phyloP scores from a whole-genome alignment of 1,140 invertebrate genomes.

The Oscheius sp. region DNA sequence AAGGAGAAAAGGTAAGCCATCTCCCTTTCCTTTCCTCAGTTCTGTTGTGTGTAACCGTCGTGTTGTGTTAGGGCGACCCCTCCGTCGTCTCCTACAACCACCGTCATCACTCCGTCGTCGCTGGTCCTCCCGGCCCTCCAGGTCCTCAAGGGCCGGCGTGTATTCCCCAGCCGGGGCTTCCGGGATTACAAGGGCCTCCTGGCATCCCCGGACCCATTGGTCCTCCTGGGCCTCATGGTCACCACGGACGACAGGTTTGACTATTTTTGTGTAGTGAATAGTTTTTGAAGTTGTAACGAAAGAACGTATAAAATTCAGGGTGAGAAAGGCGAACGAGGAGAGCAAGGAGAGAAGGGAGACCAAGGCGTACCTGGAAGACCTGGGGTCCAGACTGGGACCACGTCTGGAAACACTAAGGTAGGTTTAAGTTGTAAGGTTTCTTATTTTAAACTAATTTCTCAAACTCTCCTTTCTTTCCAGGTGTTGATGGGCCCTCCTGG shows the following conservation, averaged over 20 bases:
- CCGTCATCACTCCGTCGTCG: neutral
- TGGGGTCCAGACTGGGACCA: conserved; percentile 12
- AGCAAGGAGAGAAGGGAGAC: conserved; percentile 23
- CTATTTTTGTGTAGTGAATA: conserved; percentile 3
- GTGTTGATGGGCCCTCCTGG: conserved; percentile 28
- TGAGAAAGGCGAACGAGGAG: conserved; percentile 50
- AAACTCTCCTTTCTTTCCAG: too few relatives aligned
- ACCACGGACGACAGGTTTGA: conserved; percentile 33
- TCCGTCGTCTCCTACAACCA: neutral
- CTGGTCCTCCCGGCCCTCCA: conserved; percentile 28
- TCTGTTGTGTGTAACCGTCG: conserved; percentile 20
- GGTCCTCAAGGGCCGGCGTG: conserved; percentile 21
- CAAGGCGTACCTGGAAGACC: conserved; percentile 24
- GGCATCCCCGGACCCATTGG: conserved; percentile 14
- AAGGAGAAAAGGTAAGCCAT: conserved; percentile 53
- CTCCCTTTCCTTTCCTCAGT: conserved; percentile 3
- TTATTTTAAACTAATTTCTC: too few relatives aligned
- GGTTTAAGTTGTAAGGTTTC: too few relatives aligned
- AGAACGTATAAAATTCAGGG: conserved; percentile 42
- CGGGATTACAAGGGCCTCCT: conserved; percentile 24
- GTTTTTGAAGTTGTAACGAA: neutral
- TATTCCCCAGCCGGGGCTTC: conserved; percentile 33
- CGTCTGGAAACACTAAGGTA: conserved; percentile 2
- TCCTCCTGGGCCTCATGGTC: conserved; percentile 29
- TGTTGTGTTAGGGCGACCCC: conserved; percentile 20